Base-by-base conservation (phyloP, 2,888 invertebrate genomes). In the Diarsia dahlii region DNA sequence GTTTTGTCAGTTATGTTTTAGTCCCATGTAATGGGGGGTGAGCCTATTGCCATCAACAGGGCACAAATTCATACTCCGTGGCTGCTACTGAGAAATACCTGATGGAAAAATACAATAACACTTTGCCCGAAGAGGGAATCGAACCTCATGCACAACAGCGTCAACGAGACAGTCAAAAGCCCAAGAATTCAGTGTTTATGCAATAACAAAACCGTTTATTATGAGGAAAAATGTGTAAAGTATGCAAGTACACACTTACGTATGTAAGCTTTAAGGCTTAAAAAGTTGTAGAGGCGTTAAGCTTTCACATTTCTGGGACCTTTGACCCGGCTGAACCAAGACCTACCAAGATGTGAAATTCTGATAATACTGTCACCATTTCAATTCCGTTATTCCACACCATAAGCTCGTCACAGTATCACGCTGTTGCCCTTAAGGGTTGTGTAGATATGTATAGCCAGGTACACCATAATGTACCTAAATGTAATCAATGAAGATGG, bases 291-390 rank as follows among this genome's bases (percentile, higher is more conserved):
- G 45, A 79, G 58, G 66, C 56, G 62, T 71, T 60, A 52, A 79
- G 72, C 84, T 83, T 83, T 84, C 84, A 76, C 82, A 76, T 76
- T 68, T 58, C 34, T 71, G 8, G 2, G 71, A 80, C 84, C 82
- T 74, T 46, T 52, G 80, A 76, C 76, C 76, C 68, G 63, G 46
- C 65, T 56, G 15, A 66, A 72, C 63, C 34, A 45, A 68, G 48
- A 54, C 67, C 54, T 62, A 73, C 60, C n/a, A 71, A 78, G 84
- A 82, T 83, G 80, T 73, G 73, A 75, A 78, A 81, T 81, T 81
- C 78, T 68, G 74, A 84, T 84, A 81, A 68, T 56, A 78, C 63
- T 75, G 84, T 84, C 84, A 71, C 71, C 80, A 71, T 74, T 82
- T 82, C 70, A 70, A 70, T 75, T 71, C 76, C 80, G 71, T 80